These are phyloP conservation scores for Melanotaenia pygmaea DNA, from an alignment of 2,797 vertebrate species.

Conservation along the genomic window DNA sequence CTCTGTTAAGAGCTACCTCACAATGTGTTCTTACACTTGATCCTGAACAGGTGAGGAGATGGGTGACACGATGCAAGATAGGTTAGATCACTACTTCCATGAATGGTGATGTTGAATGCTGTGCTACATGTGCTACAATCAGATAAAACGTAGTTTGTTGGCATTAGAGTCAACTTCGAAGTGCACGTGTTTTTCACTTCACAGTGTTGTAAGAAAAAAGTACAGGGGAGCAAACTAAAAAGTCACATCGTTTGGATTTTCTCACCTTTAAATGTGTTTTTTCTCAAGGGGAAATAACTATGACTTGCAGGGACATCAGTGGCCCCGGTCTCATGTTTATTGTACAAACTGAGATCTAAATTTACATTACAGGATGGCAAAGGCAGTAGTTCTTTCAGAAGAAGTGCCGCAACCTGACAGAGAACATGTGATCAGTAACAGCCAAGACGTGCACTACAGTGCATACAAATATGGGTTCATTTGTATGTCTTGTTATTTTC, in stretches of 20 bases:
- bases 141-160: neutral
- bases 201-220: neutral
- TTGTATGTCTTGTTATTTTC: neutral
- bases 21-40: no score
- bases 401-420: neutral
- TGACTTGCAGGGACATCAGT: neutral
- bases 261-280: constrained; percentile 4
- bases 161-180: neutral
- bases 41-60: no score
- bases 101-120: no score
- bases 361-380: neutral
- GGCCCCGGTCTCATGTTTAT: neutral
- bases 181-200: neutral
- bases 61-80: no score
- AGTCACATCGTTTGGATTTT: neutral
- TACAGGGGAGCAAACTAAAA: neutral
- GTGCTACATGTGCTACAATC: no score
- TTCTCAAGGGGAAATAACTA: neutral
- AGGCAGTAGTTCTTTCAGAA: neutral
- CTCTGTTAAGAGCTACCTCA: no score
- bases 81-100: no score
- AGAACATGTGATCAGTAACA: neutral
- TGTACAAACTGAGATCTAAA: neutral
- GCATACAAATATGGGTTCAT: neutral
- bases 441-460: neutral